Percentiles rank a stretch among this genome's conserved stretches.
phyloP scores from a whole-genome alignment of 2,888 invertebrate species.

The Sesia apiformis region DNA sequence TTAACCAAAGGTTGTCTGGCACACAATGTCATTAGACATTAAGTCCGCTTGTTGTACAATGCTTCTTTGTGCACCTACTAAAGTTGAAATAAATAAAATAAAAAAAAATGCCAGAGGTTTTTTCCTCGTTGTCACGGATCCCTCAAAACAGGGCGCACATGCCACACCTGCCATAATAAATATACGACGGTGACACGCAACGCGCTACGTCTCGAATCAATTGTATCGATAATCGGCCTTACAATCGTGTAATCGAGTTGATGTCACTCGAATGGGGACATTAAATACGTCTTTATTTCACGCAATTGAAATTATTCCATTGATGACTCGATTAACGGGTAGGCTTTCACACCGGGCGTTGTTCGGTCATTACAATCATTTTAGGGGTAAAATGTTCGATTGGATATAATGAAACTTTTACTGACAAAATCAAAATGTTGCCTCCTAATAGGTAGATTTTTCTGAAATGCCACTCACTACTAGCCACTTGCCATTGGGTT shows the following conservation, averaged over 20 bases:
- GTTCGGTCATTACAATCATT: not conserved
- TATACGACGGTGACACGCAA: conserved; percentile 8
- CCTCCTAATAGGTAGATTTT: too few relatives aligned
- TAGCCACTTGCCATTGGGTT: too few relatives aligned
- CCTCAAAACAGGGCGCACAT: not conserved
- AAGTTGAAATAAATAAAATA: too few relatives aligned
- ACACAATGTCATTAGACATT: too few relatives aligned
- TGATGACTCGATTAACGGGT: not conserved
- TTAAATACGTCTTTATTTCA: not conserved
- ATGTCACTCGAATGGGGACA: not conserved
- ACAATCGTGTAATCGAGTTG: not conserved
- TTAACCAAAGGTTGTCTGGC: too few relatives aligned
- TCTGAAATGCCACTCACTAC: too few relatives aligned
- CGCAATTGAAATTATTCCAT: not conserved
- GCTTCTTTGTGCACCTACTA: too few relatives aligned
- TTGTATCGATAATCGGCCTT: conserved; percentile 45
- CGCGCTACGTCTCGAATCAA: conserved; percentile 53
- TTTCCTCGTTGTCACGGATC: not conserved
- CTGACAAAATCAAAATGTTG: too few relatives aligned
- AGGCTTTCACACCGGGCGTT: not conserved
- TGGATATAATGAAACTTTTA: too few relatives aligned
- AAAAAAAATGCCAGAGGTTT: too few relatives aligned
- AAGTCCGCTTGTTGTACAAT: too few relatives aligned
- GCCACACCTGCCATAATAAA: conserved; percentile 39
- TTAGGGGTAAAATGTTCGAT: too few relatives aligned